A percentile compares a stretch with the other conserved stretches of the same genome.
Conservation (phyloP, 2,113 vertebrate species). For the Equus przewalskii region DNA sequence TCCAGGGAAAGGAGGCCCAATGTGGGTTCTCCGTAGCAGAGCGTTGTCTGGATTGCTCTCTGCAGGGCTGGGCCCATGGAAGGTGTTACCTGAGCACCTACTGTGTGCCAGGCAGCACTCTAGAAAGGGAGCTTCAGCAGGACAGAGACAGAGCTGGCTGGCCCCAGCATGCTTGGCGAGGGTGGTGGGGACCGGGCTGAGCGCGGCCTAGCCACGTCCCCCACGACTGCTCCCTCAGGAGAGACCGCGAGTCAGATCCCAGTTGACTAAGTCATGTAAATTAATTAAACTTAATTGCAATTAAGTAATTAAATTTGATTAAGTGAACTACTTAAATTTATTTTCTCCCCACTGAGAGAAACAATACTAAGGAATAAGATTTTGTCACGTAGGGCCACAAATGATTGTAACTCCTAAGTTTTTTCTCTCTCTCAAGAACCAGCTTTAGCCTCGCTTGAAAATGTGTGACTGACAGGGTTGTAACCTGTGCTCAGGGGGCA, state of each 20-base stretch:
- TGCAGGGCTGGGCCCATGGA: neutral
- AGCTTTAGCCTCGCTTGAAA: neutral
- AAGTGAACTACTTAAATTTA: conserved; percentile 40
- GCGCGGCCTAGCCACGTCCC: neutral
- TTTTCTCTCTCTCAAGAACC: neutral
- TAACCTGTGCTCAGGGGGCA: neutral
- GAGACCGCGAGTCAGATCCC: neutral
- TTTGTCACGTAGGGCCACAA: neutral
- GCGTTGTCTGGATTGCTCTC: neutral
- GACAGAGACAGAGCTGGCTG: neutral
- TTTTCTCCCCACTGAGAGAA: neutral
- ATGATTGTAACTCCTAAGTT: neutral
- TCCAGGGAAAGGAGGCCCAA: neutral
- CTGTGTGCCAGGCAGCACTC: neutral
- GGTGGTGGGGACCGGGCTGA: too few relatives aligned
- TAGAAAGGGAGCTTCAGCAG: neutral
- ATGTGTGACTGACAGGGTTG: neutral
- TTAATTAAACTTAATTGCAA: conserved; percentile 31
- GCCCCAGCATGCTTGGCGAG: neutral
- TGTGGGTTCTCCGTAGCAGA: neutral
- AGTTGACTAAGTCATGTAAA: conserved; percentile 45
- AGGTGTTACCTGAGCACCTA: neutral
- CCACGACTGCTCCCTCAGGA: conserved; percentile 30
- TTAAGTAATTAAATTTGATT: neutral
- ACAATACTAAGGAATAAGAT: neutral